phyloP scores from a whole-genome alignment of 2,113 vertebrate species.

The western clawed frog (Xenopus tropicalis) region DNA sequence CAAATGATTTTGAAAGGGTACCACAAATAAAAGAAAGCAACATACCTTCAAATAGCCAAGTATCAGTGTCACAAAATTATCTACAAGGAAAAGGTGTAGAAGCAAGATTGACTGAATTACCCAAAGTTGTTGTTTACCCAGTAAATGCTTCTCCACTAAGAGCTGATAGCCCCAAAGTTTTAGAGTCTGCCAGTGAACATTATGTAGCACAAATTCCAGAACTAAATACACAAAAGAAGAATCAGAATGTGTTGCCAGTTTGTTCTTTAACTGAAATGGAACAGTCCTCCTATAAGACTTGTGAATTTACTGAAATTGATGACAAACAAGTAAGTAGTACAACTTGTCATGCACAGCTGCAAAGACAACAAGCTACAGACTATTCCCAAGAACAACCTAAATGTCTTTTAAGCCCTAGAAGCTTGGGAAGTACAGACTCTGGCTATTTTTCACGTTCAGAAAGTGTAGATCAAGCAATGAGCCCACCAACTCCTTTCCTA shows the following conservation, averaged over 20 bases:
- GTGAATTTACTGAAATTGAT: constrained; percentile 63
- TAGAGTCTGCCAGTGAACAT: constrained; percentile 71
- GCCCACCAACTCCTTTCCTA: constrained; percentile 83
- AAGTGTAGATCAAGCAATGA: constrained; percentile 92
- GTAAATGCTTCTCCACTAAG: constrained; percentile 80
- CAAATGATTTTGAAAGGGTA: constrained; percentile 66
- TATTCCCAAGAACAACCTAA: constrained; percentile 90
- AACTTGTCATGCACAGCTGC: constrained; percentile 80
- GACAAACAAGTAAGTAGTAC: constrained; percentile 71
- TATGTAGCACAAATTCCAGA: constrained; percentile 76
- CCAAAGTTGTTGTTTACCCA: constrained; percentile 90
- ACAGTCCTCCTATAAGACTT: constrained; percentile 64
- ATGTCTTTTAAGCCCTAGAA: constrained; percentile 87
- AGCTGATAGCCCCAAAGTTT: constrained; percentile 78
- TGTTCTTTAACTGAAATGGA: constrained; percentile 75
- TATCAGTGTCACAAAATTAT: constrained; percentile 60
- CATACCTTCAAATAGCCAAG: constrained; percentile 52
- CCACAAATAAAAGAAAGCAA: constrained; percentile 62
- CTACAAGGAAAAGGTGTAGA: constrained; percentile 64
- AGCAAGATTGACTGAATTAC: constrained; percentile 76
- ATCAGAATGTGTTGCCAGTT: constrained; percentile 62
- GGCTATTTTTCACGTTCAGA: constrained; percentile 97
- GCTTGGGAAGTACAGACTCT: constrained; percentile 94
- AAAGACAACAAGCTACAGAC: constrained; percentile 94
- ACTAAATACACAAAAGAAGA: constrained; percentile 61